Evolutionary conservation across 2,888 invertebrate genomes (phyloP).

Genomic region (Nemotelus pantherinus): DNA sequence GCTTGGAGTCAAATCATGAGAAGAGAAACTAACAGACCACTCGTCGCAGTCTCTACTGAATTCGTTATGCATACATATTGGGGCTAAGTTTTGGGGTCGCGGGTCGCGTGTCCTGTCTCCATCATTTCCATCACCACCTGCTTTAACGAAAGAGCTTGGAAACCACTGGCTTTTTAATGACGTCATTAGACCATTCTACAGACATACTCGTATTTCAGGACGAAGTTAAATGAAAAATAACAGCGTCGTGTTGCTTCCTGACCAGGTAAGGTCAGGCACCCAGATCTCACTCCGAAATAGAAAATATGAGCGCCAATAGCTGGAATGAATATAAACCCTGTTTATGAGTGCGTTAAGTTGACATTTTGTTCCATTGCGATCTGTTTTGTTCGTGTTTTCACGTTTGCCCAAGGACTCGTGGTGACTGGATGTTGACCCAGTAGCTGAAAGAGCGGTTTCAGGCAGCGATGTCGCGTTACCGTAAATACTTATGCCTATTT

Average conservation of each 20-base stretch:
- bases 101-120: slow-evolving; percentile 1
- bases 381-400: background rate
- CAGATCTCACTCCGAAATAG: background rate
- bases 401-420: background rate
- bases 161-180: slow-evolving; percentile 23
- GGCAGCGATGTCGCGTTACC: background rate
- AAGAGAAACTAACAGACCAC: too few species aligned
- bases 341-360: slow-evolving; percentile 18
- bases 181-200: slow-evolving; percentile 24
- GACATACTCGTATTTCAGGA: slow-evolving; percentile 1
- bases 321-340: slow-evolving; percentile 16
- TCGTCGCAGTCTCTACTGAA: too few species aligned
- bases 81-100: background rate
- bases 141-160: background rate
- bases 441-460: background rate
- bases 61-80: background rate
- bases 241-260: background rate
- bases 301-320: background rate
- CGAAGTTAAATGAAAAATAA: slow-evolving; percentile 9
- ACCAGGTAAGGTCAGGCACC: background rate
- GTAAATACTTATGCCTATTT: slow-evolving; percentile 1
- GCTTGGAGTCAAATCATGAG: background rate
- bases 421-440: background rate
- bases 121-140: background rate
- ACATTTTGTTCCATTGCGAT: background rate